Evolutionary conservation across 2,113 vertebrate genomes (phyloP), one percentile per base, ranked within the genome.

Genomic region (Pollimyrus isidori): DNA sequence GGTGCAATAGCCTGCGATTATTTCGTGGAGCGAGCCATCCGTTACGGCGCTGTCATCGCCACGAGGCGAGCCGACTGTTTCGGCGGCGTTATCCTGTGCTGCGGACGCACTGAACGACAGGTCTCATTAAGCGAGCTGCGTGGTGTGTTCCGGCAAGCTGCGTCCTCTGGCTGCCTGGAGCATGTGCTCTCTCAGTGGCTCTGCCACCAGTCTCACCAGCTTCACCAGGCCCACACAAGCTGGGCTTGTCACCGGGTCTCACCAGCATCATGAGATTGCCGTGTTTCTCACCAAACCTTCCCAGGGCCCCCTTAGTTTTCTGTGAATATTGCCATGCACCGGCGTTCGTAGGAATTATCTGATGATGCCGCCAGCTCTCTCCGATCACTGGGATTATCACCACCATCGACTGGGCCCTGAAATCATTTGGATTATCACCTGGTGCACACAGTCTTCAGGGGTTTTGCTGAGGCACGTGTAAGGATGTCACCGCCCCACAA

Each of bases 21-120:
- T 87, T 93, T 91, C 90, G 87, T 93, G 94, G 92, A 92, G n/a
- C 69, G 93, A 91, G 91, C 93, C 91, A 92, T 96, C 94, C 93
- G 84, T 94, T 94, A 94, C 92, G 90, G 87, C 88, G 56, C 85
- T 95, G 93, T 92, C 82, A 86, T 93, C 91, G 94, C 92, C 90
- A 90, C 92, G 93, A 93, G 94, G 93, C 89, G 91, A 93, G 93
- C 92, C 92, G 94, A 95, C 93, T 96, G 93, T 93, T 93, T 95
- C 95, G 94, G 92, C 91, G 91, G 90, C 89, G n/a, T 95, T 95
- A 96, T 94, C 96, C 93, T 92, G 95, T 95, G 94, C 94, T 91
- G 93, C 94, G 92, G 92, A 90, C 93, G 93, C 94, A 94, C 95
- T 95, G 93, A 92, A 95, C 94, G 94, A 93, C 91, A 91, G 87